A percentile compares a stretch with the other conserved stretches of the same genome.
These are phyloP conservation scores for Salminus brasiliensis DNA, from an alignment of 2,113 vertebrate species.

Conservation along the genomic window DNA sequence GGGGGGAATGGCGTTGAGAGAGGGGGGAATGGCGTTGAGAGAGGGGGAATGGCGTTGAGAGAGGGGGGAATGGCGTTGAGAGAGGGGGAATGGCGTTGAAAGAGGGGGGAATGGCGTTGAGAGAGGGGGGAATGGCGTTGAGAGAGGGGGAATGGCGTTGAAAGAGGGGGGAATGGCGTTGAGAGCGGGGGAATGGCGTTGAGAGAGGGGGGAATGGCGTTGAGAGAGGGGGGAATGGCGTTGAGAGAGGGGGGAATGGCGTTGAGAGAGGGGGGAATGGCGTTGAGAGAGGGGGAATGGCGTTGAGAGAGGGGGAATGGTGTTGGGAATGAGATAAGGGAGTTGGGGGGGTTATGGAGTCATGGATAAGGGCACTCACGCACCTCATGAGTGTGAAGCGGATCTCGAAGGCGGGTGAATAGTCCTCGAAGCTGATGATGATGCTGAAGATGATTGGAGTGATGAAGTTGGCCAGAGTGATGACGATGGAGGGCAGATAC, in stretches of 20 bases:
- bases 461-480: conserved; percentile 90
- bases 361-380: not conserved
- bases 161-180: not conserved
- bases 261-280: not conserved
- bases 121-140: too few species aligned
- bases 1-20: not conserved
- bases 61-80: not conserved
- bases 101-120: too few species aligned
- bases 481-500: conserved; percentile 94
- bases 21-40: not conserved
- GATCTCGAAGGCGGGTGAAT: conserved; percentile 90
- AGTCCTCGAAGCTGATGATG: conserved; percentile 90
- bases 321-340: not conserved
- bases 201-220: not conserved
- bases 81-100: not conserved
- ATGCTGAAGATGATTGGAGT: conserved; percentile 84
- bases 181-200: not conserved
- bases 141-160: not conserved
- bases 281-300: not conserved
- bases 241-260: not conserved
- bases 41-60: not conserved
- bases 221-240: not conserved
- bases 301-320: not conserved
- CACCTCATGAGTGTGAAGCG: conserved; percentile 86
- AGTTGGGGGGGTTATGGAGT: not conserved